A percentile compares a stretch with the other conserved stretches of the same genome.
Conservation (phyloP, 2,113 vertebrate species). For the Vidua macroura region DNA sequence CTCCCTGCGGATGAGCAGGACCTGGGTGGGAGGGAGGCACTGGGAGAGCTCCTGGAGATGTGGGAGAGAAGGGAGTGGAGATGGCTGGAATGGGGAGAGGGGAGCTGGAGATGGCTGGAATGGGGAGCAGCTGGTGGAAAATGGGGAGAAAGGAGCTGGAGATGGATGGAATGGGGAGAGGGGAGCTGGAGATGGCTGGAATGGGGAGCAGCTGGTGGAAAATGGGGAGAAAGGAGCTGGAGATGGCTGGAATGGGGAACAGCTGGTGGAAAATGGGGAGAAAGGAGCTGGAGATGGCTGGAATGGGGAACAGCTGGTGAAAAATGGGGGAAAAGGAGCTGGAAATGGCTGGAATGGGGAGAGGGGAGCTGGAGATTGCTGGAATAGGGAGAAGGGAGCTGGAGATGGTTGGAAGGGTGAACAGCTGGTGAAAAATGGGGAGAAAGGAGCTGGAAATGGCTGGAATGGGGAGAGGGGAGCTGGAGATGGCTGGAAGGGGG, state of each 20-base stretch:
- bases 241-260: background rate
- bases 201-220: no score
- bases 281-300: background rate
- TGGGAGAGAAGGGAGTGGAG: background rate
- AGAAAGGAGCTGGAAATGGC: background rate
- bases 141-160: background rate
- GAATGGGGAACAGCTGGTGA: background rate
- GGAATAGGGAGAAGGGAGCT: background rate
- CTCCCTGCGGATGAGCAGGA: background rate
- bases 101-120: background rate
- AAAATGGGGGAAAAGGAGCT: background rate
- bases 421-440: no score
- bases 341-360: background rate
- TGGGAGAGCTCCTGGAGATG: slow-evolving; percentile 1
- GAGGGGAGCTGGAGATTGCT: background rate
- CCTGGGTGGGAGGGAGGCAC: background rate
- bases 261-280: background rate
- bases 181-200: no score
- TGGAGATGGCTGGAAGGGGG: background rate
- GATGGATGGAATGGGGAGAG: background rate
- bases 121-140: background rate
- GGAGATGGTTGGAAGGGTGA: background rate
- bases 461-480: background rate
- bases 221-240: background rate
- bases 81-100: background rate